Conservation (phyloP, 2,113 vertebrate genomes). For the Pteruthius melanotis region DNA sequence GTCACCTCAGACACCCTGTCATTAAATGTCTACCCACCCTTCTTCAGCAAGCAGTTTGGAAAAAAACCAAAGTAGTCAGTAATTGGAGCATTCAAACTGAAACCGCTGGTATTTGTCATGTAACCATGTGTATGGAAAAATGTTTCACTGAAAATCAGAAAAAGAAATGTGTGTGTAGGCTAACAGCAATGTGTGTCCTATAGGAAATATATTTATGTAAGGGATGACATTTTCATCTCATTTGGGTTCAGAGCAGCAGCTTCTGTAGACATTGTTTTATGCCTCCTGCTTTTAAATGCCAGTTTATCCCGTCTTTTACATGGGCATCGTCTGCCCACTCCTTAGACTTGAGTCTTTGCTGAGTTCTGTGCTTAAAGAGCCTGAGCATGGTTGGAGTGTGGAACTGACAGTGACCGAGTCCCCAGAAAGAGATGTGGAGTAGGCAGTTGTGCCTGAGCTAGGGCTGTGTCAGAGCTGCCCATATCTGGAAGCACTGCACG, state of each 20-base stretch:
- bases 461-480: background rate
- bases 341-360: background rate
- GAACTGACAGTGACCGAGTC: background rate
- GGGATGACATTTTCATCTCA: background rate
- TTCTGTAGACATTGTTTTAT: background rate
- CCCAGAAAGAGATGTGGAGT: background rate
- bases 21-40: background rate
- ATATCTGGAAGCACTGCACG: background rate
- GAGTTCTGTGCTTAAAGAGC: background rate
- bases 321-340: background rate
- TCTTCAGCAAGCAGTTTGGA: background rate
- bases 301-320: background rate
- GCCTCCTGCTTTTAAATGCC: background rate
- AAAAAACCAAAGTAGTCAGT: background rate
- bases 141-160: background rate
- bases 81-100: background rate
- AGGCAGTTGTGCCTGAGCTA: background rate
- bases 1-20: background rate
- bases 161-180: background rate
- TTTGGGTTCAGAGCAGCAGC: background rate
- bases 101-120: background rate
- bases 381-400: background rate
- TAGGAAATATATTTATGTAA: background rate
- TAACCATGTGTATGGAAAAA: background rate
- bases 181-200: rapidly evolving